Base-by-base conservation (phyloP, 1,140 invertebrate genomes). In the Listronotus oregonensis region DNA sequence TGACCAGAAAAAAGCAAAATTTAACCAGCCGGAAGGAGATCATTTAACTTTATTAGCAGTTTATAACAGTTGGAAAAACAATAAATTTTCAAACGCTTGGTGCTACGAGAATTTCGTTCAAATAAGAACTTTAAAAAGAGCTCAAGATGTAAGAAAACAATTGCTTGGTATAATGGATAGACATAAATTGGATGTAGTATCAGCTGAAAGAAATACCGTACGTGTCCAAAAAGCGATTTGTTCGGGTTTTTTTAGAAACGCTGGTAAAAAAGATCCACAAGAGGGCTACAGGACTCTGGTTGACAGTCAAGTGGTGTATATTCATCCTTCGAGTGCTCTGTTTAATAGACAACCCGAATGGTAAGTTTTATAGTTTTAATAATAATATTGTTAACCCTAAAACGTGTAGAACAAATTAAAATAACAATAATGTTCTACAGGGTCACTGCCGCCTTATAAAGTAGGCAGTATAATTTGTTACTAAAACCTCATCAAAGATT, bases 71-170 rank as follows among this genome's bases (percentile, higher is more conserved):
- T 99, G 98, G 98, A 95, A 95, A 76, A 98, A 98, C 75, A 98
- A 99, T 79, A 98, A 99, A 78, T 99, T 98, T 80, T 97, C 94
- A 0, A 97, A 96, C 79, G 94, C 96, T 0, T 99, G 97, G 98
- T 99, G 97, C 80, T 98, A 97, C 77, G 97, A 99, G 79, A 99
- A 99, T 82, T 99, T 99, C 82, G 95, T 99, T 7, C 98, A 99
- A 82, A 95, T 97, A 32, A 81, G 97, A 17, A 99, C 96, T 0
- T 80, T 99, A 34, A 99, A 99, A 81, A 83, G 97, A 56, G 95
- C 97, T 0, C 97, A 99, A 80, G 98, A 99, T 83, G 96, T 99
- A 0, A 84, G 97, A 7, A 99, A 99, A 83, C 98, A 99, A 80
- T 81, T 99, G 66, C 81, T 99, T 0, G 96, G 96, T 4, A 98